Percentiles rank a stretch among this genome's conserved stretches.
These are phyloP conservation scores for Mystacides longicornis DNA, from an alignment of 2,888 invertebrate genomes.

Conservation along the genomic window DNA sequence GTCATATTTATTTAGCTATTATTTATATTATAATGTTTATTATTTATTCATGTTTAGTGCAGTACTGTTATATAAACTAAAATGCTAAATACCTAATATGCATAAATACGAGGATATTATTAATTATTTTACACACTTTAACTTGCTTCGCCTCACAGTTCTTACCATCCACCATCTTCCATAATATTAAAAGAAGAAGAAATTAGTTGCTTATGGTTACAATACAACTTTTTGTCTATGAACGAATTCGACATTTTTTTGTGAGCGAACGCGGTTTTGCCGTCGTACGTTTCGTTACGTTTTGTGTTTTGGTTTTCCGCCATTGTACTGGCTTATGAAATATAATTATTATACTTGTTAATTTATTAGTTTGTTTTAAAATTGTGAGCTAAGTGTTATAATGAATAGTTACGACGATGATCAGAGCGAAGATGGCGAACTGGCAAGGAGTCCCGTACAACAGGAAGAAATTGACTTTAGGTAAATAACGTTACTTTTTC, in stretches of 20 bases:
- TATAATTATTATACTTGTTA: not conserved
- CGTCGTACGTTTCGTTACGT: not conserved
- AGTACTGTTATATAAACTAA: too few relatives aligned
- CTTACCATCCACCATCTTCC: too few relatives aligned
- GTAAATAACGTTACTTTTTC: constrained; percentile 28
- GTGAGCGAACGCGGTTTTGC: not conserved
- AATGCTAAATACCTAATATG: too few relatives aligned
- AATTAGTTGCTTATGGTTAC: not conserved
- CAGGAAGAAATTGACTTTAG: constrained; percentile 52
- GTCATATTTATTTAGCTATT: too few relatives aligned
- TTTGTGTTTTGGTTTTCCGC: not conserved
- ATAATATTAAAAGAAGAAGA: too few relatives aligned
- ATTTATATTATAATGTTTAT: too few relatives aligned
- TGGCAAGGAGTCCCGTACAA: constrained; percentile 64
- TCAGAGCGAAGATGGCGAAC: constrained; percentile 80
- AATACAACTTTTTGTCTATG: not conserved
- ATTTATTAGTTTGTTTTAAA: not conserved
- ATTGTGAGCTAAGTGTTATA: not conserved
- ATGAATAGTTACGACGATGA: constrained; percentile 58
- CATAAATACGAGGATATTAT: too few relatives aligned
- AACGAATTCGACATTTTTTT: not conserved
- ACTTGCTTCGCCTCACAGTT: too few relatives aligned
- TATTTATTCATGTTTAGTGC: too few relatives aligned
- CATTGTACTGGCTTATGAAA: not conserved
- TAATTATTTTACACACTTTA: too few relatives aligned